A percentile compares a stretch with the other conserved stretches of the same genome.
Evolutionary conservation across 2,797 vertebrate species (phyloP).

Genomic region (Chelonia mydas): DNA sequence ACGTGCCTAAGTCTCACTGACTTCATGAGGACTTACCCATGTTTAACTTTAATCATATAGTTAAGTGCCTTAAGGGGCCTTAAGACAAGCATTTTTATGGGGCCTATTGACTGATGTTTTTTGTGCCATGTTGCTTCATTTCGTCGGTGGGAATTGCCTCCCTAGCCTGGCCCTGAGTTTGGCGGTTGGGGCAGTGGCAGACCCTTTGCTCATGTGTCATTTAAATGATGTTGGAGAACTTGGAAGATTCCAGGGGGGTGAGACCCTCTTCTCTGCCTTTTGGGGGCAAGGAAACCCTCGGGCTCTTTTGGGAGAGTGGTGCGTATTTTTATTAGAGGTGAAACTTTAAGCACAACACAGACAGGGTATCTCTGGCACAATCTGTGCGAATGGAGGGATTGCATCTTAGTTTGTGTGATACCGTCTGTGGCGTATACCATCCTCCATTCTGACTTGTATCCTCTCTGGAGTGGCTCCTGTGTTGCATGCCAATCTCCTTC

Average conservation of each 20-base stretch:
- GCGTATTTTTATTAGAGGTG: background rate
- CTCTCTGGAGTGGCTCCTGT: background rate
- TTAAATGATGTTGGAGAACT: background rate
- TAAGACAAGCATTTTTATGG: background rate
- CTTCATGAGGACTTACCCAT: background rate
- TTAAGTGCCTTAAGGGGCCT: background rate
- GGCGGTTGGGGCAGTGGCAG: background rate
- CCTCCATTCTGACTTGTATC: background rate
- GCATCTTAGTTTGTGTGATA: background rate
- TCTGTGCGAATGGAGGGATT: background rate
- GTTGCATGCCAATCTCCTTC: background rate
- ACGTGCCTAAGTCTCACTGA: background rate
- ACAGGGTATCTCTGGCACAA: background rate
- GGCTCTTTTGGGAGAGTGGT: background rate
- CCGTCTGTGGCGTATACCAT: background rate
- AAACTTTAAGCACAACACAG: background rate
- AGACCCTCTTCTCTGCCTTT: background rate
- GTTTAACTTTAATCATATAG: too few relatives aligned
- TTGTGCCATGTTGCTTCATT: background rate
- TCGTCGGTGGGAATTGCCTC: background rate
- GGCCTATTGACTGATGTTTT: background rate
- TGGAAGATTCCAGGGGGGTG: background rate
- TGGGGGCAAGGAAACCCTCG: background rate
- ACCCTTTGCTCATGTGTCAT: background rate
- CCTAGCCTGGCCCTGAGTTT: background rate